Conservation (phyloP, 2,797 vertebrate species). For the Lacerta agilis region DNA sequence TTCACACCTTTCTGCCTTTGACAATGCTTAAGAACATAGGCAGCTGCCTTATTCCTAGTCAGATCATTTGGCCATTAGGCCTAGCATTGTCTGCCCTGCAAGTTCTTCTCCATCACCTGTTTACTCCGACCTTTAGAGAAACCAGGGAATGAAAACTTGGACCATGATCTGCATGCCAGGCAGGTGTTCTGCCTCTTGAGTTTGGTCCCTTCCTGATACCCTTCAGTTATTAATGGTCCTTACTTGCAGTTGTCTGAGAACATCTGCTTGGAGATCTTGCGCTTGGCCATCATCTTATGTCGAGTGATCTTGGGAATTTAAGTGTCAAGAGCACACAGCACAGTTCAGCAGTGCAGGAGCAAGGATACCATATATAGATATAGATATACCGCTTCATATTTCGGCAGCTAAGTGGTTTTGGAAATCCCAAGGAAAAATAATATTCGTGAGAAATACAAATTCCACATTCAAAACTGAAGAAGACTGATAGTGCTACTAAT, state of each 20-base stretch:
- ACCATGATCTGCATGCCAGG: not conserved
- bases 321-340: not conserved
- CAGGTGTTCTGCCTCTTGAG: not conserved
- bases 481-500: no score
- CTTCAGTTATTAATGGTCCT: not conserved
- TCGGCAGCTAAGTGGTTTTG: no score
- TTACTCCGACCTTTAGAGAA: not conserved
- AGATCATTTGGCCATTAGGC: not conserved
- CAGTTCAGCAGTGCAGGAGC: no score
- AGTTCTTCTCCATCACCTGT: no score
- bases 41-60: not conserved
- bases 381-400: no score
- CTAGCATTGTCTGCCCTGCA: not conserved
- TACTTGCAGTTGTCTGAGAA: not conserved
- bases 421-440: no score
- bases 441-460: no score
- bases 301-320: not conserved
- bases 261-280: not conserved
- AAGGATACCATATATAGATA: no score
- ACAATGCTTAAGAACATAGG: not conserved
- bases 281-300: not conserved
- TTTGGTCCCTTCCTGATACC: not conserved
- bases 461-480: no score
- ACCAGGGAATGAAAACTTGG: not conserved
- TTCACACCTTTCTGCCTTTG: not conserved